These are phyloP conservation scores for Condylostylus longicornis DNA, from an alignment of 1,140 invertebrate species.

Conservation along the genomic window DNA sequence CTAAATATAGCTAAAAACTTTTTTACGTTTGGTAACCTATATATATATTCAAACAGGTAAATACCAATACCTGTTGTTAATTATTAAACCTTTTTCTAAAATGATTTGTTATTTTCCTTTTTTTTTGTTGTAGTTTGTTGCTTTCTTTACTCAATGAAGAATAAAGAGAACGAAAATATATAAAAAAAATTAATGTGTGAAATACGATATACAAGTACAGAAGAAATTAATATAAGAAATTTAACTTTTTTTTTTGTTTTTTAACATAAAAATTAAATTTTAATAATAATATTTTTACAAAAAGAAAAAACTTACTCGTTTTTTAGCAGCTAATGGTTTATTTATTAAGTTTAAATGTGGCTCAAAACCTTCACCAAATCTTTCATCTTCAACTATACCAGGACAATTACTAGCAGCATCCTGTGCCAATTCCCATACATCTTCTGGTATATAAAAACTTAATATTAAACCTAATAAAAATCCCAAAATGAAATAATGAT, in stretches of 20 bases:
- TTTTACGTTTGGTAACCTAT: no score
- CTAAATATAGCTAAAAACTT: no score
- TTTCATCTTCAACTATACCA: conserved; percentile 19
- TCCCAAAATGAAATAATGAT: conserved; percentile 29
- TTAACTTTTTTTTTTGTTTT: neutral
- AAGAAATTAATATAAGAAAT: neutral
- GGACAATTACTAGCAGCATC: conserved; percentile 21
- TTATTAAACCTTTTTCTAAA: no score
- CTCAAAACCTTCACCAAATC: conserved; percentile 29
- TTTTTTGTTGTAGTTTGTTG: no score
- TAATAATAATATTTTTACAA: neutral
- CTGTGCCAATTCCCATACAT: conserved; percentile 23
- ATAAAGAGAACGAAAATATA: neutral
- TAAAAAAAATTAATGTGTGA: neutral
- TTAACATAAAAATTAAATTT: neutral
- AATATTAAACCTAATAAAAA: conserved; percentile 23
- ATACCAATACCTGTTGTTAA: no score
- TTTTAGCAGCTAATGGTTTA: conserved; percentile 30
- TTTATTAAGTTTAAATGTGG: conserved; percentile 30
- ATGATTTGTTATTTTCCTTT: no score
- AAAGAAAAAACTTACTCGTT: conserved; percentile 18
- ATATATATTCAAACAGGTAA: no score
- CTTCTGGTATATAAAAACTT: conserved; percentile 24
- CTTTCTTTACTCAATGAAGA: no score
- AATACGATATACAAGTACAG: neutral